Percentiles rank a stretch among this genome's conserved stretches.
phyloP scores from a whole-genome alignment of 92 coral and sea anemone species.

The Epizoanthus stellaris region DNA sequence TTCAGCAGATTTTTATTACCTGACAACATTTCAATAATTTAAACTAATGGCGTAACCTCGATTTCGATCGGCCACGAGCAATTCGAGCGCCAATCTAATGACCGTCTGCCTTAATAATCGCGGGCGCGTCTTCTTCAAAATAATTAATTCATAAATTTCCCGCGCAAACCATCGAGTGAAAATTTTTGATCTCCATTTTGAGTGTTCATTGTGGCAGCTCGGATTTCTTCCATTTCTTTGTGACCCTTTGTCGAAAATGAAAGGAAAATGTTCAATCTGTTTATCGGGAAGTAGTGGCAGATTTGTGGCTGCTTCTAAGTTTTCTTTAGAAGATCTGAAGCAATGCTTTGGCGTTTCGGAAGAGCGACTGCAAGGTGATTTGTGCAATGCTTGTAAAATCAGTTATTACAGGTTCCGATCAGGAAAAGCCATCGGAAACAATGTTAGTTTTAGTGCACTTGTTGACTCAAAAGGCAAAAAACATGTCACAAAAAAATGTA shows the following conservation, averaged over 20 bases:
- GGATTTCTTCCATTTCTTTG: background rate
- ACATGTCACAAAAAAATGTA: background rate
- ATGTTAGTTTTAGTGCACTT: background rate
- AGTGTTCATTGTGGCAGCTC: background rate
- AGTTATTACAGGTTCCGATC: background rate
- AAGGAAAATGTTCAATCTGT: conserved; percentile 3
- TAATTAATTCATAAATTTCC: conserved; percentile 1
- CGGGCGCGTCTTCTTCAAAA: conserved; percentile 18
- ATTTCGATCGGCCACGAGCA: background rate
- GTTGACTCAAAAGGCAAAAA: conserved; percentile 2
- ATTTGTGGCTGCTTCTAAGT: background rate
- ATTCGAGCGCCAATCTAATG: conserved; percentile 20
- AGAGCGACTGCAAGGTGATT: background rate
- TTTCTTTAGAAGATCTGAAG: background rate
- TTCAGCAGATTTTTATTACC: too few relatives aligned
- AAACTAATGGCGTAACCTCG: too few relatives aligned
- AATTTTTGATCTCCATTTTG: background rate
- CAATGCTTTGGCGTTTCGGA: background rate
- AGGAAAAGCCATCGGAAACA: background rate
- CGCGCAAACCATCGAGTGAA: conserved; percentile 12
- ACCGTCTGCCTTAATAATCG: background rate
- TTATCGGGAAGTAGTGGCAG: background rate
- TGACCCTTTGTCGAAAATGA: background rate
- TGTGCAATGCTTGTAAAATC: background rate
- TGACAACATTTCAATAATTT: too few relatives aligned